Conservation (phyloP, 2,888 invertebrate species). For the Timandra comae region DNA sequence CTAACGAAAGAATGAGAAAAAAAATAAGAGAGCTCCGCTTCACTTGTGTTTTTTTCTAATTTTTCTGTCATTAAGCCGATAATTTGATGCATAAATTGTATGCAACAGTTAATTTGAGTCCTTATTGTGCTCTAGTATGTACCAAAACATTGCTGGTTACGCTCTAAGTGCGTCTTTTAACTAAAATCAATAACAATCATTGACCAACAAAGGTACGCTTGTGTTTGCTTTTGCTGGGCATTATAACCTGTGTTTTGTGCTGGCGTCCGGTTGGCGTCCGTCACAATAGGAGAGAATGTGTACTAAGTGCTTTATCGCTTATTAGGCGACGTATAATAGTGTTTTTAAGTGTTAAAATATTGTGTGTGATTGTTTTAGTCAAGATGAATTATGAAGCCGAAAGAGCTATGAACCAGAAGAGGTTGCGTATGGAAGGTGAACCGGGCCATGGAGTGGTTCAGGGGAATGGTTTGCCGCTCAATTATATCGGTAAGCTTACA, state of each 20-base stretch:
- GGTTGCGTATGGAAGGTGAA: constrained; percentile 73
- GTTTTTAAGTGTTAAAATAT: constrained; percentile 29
- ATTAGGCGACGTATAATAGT: constrained; percentile 37
- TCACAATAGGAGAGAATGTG: constrained; percentile 57
- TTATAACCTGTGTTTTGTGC: constrained; percentile 74
- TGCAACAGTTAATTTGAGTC: constrained; percentile 71
- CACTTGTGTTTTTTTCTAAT: constrained; percentile 76
- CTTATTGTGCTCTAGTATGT: constrained; percentile 67
- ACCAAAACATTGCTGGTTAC: constrained; percentile 57
- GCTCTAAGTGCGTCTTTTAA: constrained; percentile 66
- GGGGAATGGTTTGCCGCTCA: constrained; percentile 72
- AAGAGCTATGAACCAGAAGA: constrained; percentile 74
- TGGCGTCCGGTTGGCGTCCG: constrained; percentile 77
- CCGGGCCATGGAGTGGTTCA: constrained; percentile 73
- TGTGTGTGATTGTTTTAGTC: constrained; percentile 59
- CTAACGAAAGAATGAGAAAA: constrained; percentile 55
- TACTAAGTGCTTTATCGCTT: constrained; percentile 41
- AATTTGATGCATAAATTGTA: constrained; percentile 73
- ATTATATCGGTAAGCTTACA: constrained; percentile 65
- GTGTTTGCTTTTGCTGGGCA: constrained; percentile 68
- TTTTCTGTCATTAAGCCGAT: constrained; percentile 74
- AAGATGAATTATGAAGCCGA: constrained; percentile 75
- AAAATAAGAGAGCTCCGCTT: constrained; percentile 68
- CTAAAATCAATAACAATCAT: constrained; percentile 77
- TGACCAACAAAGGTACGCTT: constrained; percentile 77